A percentile compares a stretch with the other conserved stretches of the same genome.
phyloP scores from a whole-genome alignment of 2,113 vertebrate genomes.

The Proterorhinus semilunaris region DNA sequence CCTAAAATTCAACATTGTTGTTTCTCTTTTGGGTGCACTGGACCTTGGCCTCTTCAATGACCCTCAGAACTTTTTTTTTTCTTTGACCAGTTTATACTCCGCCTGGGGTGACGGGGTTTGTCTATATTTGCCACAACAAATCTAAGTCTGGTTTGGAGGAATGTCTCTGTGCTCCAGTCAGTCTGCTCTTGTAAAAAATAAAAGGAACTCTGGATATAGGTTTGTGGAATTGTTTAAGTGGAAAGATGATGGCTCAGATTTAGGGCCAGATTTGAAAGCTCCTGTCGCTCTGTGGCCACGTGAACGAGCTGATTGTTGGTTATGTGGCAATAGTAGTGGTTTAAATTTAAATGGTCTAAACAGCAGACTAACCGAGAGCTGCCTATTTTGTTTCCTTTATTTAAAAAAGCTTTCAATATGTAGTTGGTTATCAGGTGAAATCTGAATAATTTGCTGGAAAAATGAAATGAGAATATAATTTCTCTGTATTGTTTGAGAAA shows the following conservation, averaged over 20 bases:
- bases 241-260: constrained; percentile 44
- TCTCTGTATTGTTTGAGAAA: not conserved
- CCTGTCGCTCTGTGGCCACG: constrained; percentile 28
- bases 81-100: constrained; percentile 30
- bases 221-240: constrained; percentile 54
- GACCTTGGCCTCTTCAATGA: constrained; percentile 35
- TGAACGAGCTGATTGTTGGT: constrained; percentile 67
- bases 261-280: constrained; percentile 52
- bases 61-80: constrained; percentile 37
- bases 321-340: constrained; percentile 35
- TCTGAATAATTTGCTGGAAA: too few species aligned
- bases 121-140: constrained; percentile 34
- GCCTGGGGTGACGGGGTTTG: constrained; percentile 33
- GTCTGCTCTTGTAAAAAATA: constrained; percentile 8
- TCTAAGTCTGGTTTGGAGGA: constrained; percentile 14
- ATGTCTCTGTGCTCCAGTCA: not conserved
- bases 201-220: constrained; percentile 12
- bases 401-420: not conserved
- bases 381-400: not conserved
- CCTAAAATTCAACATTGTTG: not conserved
- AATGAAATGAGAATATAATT: too few species aligned
- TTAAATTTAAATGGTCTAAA: constrained; percentile 37
- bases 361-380: constrained; percentile 4
- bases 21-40: constrained; percentile 23
- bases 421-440: not conserved